Conservation (phyloP, 2,113 vertebrate species). For the Octodon degus region DNA sequence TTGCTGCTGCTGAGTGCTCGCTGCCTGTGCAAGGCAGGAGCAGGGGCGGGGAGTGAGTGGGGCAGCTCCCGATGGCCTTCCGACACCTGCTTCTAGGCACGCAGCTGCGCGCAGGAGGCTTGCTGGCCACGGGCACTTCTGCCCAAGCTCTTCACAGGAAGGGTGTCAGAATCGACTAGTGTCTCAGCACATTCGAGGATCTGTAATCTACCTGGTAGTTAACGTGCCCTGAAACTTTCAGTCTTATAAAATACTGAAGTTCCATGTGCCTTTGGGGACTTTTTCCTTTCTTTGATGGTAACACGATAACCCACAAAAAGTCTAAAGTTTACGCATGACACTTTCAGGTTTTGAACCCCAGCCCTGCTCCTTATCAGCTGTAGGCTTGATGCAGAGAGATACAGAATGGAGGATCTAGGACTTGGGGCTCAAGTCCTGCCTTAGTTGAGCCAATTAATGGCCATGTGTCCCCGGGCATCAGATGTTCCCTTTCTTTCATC, state of each 20-base stretch:
- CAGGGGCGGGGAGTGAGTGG: constrained; percentile 45
- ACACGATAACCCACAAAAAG: background rate
- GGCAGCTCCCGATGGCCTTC: constrained; percentile 37
- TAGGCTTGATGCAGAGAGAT: background rate
- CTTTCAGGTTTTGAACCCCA: background rate
- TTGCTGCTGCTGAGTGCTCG: constrained; percentile 38
- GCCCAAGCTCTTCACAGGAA: constrained; percentile 52
- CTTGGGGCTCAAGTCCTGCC: background rate
- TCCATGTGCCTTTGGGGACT: background rate
- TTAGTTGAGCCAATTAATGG: background rate
- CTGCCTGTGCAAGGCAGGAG: background rate
- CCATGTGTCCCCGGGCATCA: background rate
- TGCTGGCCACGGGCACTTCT: background rate
- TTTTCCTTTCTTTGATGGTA: background rate
- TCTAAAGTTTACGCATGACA: background rate
- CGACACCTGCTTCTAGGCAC: constrained; percentile 43
- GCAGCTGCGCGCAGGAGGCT: background rate
- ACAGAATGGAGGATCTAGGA: background rate
- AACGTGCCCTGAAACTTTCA: constrained; percentile 36
- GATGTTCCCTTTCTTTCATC: background rate
- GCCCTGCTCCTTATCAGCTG: background rate
- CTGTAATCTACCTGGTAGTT: background rate
- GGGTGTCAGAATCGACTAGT: background rate
- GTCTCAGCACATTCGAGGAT: background rate
- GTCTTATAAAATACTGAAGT: background rate